A percentile compares a stretch with the other conserved stretches of the same genome.
Conservation (phyloP, 37 sponge, comb jelly and placozoan genomes). For the Aplysina aerophoba region DNA sequence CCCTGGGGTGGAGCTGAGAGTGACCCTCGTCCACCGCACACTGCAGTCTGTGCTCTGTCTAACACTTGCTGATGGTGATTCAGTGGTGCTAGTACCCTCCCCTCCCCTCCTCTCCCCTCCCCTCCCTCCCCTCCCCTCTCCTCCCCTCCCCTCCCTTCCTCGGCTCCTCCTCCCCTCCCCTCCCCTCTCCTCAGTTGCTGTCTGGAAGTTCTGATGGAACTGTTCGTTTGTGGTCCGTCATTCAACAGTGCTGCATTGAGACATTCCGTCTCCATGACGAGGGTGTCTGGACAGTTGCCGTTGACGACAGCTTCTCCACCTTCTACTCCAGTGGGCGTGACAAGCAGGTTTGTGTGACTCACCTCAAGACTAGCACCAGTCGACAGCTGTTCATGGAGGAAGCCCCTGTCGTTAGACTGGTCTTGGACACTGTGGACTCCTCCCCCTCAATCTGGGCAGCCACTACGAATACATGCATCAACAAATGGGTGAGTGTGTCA, state of each 20-base stretch:
- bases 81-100: too few species aligned
- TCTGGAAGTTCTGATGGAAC: constrained; percentile 97
- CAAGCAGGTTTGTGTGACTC: constrained; percentile 65
- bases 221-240: constrained; percentile 92
- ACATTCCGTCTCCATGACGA: constrained; percentile 84
- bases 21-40: too few species aligned
- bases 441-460: constrained; percentile 85
- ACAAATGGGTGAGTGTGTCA: constrained; percentile 83
- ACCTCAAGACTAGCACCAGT: constrained; percentile 47
- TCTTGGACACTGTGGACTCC: constrained; percentile 50
- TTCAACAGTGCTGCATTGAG: constrained; percentile 91
- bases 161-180: neutral
- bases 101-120: neutral
- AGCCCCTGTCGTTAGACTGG: constrained; percentile 49
- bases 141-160: neutral
- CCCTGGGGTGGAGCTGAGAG: too few species aligned
- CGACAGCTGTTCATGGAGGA: constrained; percentile 56
- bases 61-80: too few species aligned
- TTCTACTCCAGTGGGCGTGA: constrained; percentile 90
- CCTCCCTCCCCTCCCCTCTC: neutral
- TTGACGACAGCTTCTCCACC: constrained; percentile 67
- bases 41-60: too few species aligned
- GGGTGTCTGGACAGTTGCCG: constrained; percentile 87
- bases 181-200: constrained; percentile 56
- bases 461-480: constrained; percentile 80